Base-by-base conservation (phyloP, 2,888 invertebrate species). In the Chaetogeoica ovagalla region DNA sequence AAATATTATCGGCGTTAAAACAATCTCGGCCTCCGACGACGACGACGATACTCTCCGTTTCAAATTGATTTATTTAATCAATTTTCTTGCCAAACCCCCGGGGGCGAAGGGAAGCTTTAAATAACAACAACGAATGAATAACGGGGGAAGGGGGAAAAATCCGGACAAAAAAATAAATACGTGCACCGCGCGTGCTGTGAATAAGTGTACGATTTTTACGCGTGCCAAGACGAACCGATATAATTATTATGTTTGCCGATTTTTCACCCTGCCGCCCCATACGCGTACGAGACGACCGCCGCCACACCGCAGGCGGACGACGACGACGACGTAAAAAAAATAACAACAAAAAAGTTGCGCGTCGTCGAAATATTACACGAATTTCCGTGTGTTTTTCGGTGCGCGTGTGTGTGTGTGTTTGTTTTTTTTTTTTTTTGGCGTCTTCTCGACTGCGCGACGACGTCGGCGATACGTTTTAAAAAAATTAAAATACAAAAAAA, bases 1-100 rank as follows among this genome's bases (percentile, higher is more conserved):
- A 79, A 79, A 79, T 79, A 79, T 79, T 79, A 79, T 71, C 79
- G 71, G 63, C 79, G 68, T 79, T 79, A 71, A 63, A 79, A 79
- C 79, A 79, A 79, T 79, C 79, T 79, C 71, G 63, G 39, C 43
- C 62, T n/a, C 60, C 63, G 21, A 62, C 52, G 23, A n/a, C 17
- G 52, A 15, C 6, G 30, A 43, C 57, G 48, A 30, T 69, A 70
- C 55, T 23, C 60, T 52, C 17, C 9, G 43, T 76, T 68, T 39
- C 79, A n/a, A 70, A 79, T 66, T 79, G 79, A 79, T 79, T 79
- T 79, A 79, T 79, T 79, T 71, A 71, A 71, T 79, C 79, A 79
- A 79, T 79, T 71, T 79, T 70, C 79, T 79, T 71, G 77, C 70
- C 79, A 71, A 79, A 79, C 79, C 79, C 71, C 57, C 11, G 9